Conservation (phyloP, 2,797 vertebrate species). For the Merluccius polli region DNA sequence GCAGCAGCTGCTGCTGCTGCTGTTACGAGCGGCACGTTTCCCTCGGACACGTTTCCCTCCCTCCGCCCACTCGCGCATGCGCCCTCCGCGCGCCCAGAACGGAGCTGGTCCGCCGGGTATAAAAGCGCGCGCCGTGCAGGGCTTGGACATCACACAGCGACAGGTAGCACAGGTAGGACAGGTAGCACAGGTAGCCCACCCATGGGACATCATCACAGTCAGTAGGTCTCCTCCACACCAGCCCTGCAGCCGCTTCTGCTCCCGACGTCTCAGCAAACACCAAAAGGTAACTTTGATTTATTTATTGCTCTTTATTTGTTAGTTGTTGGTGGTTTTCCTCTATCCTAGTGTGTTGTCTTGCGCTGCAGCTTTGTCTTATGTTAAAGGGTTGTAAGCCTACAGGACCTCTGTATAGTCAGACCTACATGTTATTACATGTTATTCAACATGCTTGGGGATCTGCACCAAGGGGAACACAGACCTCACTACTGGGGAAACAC, state of each 20-base stretch:
- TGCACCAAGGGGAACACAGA: too few species aligned
- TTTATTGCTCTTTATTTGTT: background rate
- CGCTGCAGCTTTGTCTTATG: background rate
- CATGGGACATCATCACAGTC: slow-evolving; percentile 63
- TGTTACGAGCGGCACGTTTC: too few species aligned
- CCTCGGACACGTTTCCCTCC: slow-evolving; percentile 9
- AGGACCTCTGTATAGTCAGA: background rate
- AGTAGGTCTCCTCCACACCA: slow-evolving; percentile 38
- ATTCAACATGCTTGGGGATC: background rate
- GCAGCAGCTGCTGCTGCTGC: too few species aligned
- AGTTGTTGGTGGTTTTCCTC: too few species aligned
- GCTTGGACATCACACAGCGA: background rate
- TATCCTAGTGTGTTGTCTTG: too few species aligned
- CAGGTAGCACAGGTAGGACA: too few species aligned
- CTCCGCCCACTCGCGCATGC: slow-evolving; percentile 30
- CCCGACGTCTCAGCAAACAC: slow-evolving; percentile 25
- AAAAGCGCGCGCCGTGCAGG: slow-evolving; percentile 15
- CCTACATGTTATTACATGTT: background rate
- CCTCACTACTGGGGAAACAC: too few species aligned
- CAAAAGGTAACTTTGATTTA: slow-evolving; percentile 43
- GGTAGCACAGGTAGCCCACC: slow-evolving; percentile 33
- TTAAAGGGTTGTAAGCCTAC: background rate
- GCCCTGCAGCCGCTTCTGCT: slow-evolving; percentile 43
- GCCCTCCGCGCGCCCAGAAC: background rate
- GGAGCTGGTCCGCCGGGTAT: slow-evolving; percentile 11